phyloP scores from a whole-genome alignment of 2,888 invertebrate species.

The Melipona bicolor region DNA sequence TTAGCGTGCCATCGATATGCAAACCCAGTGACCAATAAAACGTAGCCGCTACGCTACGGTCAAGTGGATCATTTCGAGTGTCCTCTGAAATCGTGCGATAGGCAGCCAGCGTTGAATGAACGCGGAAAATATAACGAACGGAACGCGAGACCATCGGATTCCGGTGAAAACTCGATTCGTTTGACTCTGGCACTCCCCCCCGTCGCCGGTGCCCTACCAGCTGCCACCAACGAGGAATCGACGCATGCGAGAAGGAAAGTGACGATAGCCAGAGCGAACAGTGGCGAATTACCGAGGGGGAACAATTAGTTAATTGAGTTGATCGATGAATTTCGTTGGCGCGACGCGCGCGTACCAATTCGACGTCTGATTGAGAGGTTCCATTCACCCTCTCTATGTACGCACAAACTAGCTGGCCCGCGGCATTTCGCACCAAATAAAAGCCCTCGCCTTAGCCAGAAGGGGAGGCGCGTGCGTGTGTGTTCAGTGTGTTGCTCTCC shows the following conservation, averaged over 20 bases:
- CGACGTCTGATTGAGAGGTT: constrained; percentile 82
- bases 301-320: constrained; percentile 84
- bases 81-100: constrained; percentile 7
- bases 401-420: constrained; percentile 67
- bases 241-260: constrained; percentile 46
- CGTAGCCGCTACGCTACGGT: constrained; percentile 19
- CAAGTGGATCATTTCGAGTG: constrained; percentile 54
- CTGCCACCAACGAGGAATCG: constrained; percentile 16
- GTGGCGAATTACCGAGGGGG: constrained; percentile 44
- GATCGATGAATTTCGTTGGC: constrained; percentile 83
- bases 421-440: constrained; percentile 73
- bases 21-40: constrained; percentile 64
- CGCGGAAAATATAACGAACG: constrained; percentile 62
- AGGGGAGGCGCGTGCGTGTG: constrained; percentile 27
- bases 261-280: constrained; percentile 44
- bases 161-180: constrained; percentile 30
- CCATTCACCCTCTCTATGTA: constrained; percentile 72
- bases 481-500: constrained; percentile 67
- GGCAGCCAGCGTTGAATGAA: constrained; percentile 15
- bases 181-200: not conserved
- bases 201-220: constrained; percentile 2
- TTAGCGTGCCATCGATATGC: constrained; percentile 42
- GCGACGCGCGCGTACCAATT: constrained; percentile 76
- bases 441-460: constrained; percentile 30
- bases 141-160: not conserved